Conservation (phyloP, 2,888 invertebrate genomes). For the Drosophila maculinotata region DNA sequence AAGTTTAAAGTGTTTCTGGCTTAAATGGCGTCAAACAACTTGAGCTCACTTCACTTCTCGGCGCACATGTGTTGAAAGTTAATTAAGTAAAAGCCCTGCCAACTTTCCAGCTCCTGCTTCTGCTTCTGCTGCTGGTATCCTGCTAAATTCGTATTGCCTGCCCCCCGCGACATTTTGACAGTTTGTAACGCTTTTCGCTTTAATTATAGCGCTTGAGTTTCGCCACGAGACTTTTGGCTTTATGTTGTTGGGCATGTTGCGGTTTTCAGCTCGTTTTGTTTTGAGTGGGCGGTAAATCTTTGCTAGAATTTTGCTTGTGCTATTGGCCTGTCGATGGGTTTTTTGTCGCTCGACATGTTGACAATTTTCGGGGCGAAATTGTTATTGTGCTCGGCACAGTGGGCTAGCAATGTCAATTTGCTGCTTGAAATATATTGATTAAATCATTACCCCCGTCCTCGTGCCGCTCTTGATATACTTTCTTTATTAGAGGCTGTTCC, state of each 20-base stretch:
- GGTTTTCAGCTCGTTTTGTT: constrained; percentile 22
- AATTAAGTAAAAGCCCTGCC: constrained; percentile 59
- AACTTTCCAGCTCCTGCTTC: constrained; percentile 4
- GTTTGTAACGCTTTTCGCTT: constrained; percentile 56
- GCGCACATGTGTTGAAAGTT: constrained; percentile 60
- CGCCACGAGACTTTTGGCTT: constrained; percentile 17
- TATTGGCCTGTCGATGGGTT: constrained; percentile 47
- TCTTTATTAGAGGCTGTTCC: not conserved
- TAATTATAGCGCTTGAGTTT: constrained; percentile 58
- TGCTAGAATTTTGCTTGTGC: constrained; percentile 19
- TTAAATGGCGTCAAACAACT: constrained; percentile 23
- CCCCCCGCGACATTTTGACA: constrained; percentile 60
- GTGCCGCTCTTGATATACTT: too few species aligned
- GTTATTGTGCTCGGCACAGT: constrained; percentile 29
- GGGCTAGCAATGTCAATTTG: not conserved
- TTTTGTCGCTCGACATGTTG: constrained; percentile 22
- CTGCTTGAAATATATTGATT: constrained; percentile 9
- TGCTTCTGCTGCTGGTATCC: not conserved
- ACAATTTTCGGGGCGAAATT: constrained; percentile 12
- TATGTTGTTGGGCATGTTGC: constrained; percentile 28
- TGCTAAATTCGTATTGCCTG: constrained; percentile 14
- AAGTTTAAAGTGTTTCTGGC: constrained; percentile 49
- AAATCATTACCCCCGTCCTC: too few species aligned
- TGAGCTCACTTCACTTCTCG: constrained; percentile 10
- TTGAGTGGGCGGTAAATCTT: constrained; percentile 21